Conservation (phyloP, 1,140 invertebrate species). For the Nephotettix cincticeps region DNA sequence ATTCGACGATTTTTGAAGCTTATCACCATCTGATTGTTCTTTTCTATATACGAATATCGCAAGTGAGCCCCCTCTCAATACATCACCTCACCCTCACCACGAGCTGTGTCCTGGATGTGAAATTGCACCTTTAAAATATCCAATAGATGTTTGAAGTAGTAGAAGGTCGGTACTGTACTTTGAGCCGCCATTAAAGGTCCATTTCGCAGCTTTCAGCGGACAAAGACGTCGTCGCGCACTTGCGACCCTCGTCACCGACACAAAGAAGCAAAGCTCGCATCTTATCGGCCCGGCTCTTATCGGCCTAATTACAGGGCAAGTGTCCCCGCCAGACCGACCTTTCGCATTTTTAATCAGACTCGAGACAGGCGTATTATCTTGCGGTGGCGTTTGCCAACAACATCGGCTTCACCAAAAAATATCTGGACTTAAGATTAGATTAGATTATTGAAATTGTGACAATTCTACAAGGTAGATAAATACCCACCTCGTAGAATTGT, state of each 20-base stretch:
- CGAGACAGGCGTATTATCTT: constrained; percentile 6
- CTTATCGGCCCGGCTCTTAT: not conserved
- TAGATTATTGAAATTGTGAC: too few relatives aligned
- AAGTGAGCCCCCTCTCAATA: too few relatives aligned
- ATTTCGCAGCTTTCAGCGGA: not conserved
- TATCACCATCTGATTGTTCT: too few relatives aligned
- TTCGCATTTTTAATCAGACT: not conserved
- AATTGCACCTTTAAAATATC: not conserved
- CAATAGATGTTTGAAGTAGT: not conserved
- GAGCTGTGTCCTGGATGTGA: not conserved
- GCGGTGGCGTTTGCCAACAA: too few relatives aligned
- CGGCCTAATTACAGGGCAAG: not conserved
- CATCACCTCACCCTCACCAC: too few relatives aligned
- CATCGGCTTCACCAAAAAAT: too few relatives aligned
- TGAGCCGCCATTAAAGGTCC: constrained; percentile 2
- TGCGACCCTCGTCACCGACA: not conserved
- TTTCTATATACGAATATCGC: too few relatives aligned
- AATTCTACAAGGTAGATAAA: too few relatives aligned
- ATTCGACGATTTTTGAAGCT: too few relatives aligned
- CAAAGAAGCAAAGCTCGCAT: not conserved
- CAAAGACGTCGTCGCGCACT: not conserved
- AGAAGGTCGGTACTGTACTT: too few relatives aligned
- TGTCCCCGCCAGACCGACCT: not conserved
- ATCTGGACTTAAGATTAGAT: too few relatives aligned
- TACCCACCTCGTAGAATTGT: too few relatives aligned